phyloP scores from a whole-genome alignment of 2,888 invertebrate species.

The Cetonia aurata region DNA sequence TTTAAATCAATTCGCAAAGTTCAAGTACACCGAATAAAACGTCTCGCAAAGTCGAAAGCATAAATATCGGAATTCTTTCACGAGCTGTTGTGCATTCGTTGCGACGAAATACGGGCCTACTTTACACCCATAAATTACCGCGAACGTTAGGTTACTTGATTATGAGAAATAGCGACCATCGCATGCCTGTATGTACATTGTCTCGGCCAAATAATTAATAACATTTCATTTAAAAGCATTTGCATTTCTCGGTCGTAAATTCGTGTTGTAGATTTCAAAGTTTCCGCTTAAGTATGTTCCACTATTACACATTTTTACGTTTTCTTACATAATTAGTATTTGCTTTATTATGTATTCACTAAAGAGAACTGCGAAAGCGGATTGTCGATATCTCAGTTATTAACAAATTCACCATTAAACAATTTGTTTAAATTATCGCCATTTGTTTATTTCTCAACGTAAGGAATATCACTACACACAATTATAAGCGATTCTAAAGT shows the following conservation, averaged over 20 bases:
- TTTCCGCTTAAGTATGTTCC: slow-evolving; percentile 11
- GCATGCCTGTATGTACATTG: slow-evolving; percentile 32
- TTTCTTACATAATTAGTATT: no score
- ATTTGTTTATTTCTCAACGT: no score
- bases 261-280: slow-evolving; percentile 21
- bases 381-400: no score
- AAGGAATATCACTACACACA: no score
- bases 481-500: no score
- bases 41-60: neutral
- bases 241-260: slow-evolving; percentile 23
- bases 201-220: slow-evolving; percentile 31
- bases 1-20: slow-evolving; percentile 30
- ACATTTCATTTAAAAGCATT: slow-evolving; percentile 29
- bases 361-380: no score
- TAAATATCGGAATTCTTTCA: slow-evolving; percentile 32
- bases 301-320: no score
- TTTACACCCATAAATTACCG: slow-evolving; percentile 18
- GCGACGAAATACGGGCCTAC: slow-evolving; percentile 17
- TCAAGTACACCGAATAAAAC: slow-evolving; percentile 6
- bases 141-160: slow-evolving; percentile 32
- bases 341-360: no score
- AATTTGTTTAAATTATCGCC: no score
- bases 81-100: slow-evolving; percentile 9
- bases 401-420: no score
- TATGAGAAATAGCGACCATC: slow-evolving; percentile 35